Evolutionary conservation across 2,888 invertebrate genomes (phyloP), one percentile per base, ranked within the genome.

Genomic region (Melanargia galathea): DNA sequence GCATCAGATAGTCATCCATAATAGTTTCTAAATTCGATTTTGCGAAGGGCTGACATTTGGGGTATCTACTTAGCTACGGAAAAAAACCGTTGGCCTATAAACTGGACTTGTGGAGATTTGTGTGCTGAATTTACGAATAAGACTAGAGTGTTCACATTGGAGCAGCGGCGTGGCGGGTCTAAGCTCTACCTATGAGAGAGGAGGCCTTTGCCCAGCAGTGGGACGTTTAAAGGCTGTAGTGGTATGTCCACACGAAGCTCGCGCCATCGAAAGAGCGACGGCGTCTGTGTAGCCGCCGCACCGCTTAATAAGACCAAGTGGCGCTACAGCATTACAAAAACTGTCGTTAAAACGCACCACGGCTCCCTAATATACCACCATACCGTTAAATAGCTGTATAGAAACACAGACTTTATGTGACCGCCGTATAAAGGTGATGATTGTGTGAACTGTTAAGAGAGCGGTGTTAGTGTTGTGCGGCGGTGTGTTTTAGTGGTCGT

Each of bases 281-380:
- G 52, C 64, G 63, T 51, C 65, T 70, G 72, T 69, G 60, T 61
- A 67, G 73, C 70, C 70, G 75, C 74, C 74, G 78, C 79, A 16
- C 26, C 77, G 82, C 84, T 87, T 87, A 89, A 86, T 87, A 89
- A 86, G 85, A 80, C 81, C 83, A 87, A 90, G 86, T 87, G 88
- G 85, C 79, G 79, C 72, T 84, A 79, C 83, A 81, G 77, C 82
- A 79, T 82, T 71, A 75, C 71, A 86, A 84, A 87, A 86, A 83
- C 77, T 75, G 75, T 79, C 81, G 79, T 78, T 79, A 75, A 77
- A 77, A 77, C 73, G 71, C 69, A 65, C 66, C 24, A 33, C 54
- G 55, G 54, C 59, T 48, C 64, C 58, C 60, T 60, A 70, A 65
- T 70, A 55, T 67, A 49, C 18, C 61, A 43, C 26, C 46, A 8